A percentile compares a stretch with the other conserved stretches of the same genome.
Evolutionary conservation across 2,113 vertebrate species (phyloP).

Genomic region (Nycticryphes semicollaris): DNA sequence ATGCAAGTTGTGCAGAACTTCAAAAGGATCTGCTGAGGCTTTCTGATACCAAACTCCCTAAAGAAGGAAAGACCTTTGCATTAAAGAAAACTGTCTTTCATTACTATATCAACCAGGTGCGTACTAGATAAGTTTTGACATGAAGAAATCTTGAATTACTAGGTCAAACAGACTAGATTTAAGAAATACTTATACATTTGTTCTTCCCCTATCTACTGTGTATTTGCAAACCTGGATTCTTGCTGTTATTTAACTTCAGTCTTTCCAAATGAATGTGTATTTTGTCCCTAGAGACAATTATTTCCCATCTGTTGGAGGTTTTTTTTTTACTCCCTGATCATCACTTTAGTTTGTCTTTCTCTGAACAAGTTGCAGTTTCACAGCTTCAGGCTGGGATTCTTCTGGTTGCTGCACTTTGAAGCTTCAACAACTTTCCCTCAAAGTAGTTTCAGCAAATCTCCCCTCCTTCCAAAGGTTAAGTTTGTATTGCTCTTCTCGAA

Average conservation of each 20-base stretch:
- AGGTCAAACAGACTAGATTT: not conserved
- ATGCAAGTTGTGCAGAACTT: not conserved
- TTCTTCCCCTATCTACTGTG: not conserved
- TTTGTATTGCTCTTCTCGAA: not conserved
- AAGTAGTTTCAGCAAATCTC: not conserved
- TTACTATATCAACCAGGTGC: not conserved
- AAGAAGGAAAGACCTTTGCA: not conserved
- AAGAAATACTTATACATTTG: not conserved
- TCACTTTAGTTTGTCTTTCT: not conserved
- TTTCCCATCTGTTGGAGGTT: not conserved
- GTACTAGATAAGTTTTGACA: not conserved
- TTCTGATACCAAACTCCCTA: not conserved
- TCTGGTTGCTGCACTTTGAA: not conserved
- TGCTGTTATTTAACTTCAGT: not conserved
- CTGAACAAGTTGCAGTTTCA: not conserved
- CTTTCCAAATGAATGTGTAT: not conserved
- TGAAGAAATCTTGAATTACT: not conserved
- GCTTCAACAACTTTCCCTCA: not conserved
- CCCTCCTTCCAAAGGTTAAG: not conserved
- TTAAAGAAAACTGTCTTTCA: not conserved
- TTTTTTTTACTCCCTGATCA: not conserved
- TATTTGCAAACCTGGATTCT: not conserved
- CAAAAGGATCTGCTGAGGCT: not conserved
- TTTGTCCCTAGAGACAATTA: not conserved
- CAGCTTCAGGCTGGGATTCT: not conserved